Evolutionary conservation across 1,140 invertebrate genomes (phyloP).

Genomic region (Pissodes strobi): DNA sequence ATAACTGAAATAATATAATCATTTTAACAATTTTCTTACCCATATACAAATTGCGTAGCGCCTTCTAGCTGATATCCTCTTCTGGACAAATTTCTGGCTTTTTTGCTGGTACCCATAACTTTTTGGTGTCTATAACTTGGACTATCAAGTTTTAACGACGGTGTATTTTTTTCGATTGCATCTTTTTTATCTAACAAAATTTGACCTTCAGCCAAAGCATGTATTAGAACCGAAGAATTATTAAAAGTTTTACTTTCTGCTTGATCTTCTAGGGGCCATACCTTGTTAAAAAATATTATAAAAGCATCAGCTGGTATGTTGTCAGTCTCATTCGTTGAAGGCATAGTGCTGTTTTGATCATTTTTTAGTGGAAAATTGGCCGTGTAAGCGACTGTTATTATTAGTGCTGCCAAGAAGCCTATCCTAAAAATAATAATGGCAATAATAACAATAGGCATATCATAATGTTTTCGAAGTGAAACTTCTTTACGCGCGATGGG

Average conservation of each 20-base stretch:
- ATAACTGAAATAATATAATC: conserved; percentile 1
- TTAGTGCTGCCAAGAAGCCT: conserved; percentile 57
- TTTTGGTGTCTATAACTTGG: conserved; percentile 71
- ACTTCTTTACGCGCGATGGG: no score
- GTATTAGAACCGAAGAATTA: conserved; percentile 41
- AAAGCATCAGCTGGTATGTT: conserved; percentile 11
- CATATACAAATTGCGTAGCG: conserved; percentile 64
- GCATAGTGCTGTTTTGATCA: conserved; percentile 20
- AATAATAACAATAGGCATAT: no score
- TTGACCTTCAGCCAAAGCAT: conserved; percentile 61
- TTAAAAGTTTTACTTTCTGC: conserved; percentile 23
- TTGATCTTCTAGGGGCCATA: conserved; percentile 38
- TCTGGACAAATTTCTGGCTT: conserved; percentile 64
- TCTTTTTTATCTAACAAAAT: conserved; percentile 61
- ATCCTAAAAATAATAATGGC: conserved; percentile 56
- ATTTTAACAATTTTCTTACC: conserved; percentile 43
- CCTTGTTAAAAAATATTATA: conserved; percentile 21
- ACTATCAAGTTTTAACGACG: conserved; percentile 60
- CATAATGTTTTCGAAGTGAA: no score
- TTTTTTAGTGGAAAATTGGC: conserved; percentile 50
- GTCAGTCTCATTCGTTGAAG: conserved; percentile 5
- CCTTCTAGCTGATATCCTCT: conserved; percentile 68
- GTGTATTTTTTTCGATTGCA: conserved; percentile 59
- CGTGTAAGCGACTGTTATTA: conserved; percentile 62
- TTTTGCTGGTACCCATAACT: conserved; percentile 64